These are phyloP conservation scores for Eurytoma californica DNA, from an alignment of 2,888 invertebrate species.

Conservation along the genomic window DNA sequence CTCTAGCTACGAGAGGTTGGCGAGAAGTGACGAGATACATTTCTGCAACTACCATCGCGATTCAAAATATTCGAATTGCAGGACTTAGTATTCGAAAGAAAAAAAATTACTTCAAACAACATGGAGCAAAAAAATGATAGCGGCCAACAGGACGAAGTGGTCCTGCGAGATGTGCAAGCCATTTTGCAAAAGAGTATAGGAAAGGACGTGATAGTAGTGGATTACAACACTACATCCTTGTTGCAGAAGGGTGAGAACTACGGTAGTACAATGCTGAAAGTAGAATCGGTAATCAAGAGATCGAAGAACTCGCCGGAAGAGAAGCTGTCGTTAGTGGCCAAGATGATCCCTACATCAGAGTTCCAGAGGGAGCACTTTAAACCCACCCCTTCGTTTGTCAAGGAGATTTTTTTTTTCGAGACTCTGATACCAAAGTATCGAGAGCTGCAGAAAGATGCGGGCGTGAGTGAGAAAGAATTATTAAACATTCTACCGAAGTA, in stretches of 20 bases:
- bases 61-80: too few relatives aligned
- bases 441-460: conserved; percentile 73
- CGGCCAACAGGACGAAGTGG: conserved; percentile 49
- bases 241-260: conserved; percentile 79
- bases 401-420: conserved; percentile 78
- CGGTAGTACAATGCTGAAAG: conserved; percentile 78
- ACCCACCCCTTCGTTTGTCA: conserved; percentile 75
- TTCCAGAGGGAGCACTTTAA: background rate
- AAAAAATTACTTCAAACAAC: too few relatives aligned
- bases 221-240: conserved; percentile 40
- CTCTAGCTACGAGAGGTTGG: too few relatives aligned
- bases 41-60: too few relatives aligned
- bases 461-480: conserved; percentile 58
- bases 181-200: background rate
- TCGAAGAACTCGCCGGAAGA: conserved; percentile 61
- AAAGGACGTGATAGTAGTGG: background rate
- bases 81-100: too few relatives aligned
- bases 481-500: conserved; percentile 77
- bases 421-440: conserved; percentile 76
- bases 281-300: conserved; percentile 60
- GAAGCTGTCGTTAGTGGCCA: conserved; percentile 77
- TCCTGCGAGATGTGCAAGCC: background rate
- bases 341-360: conserved; percentile 67
- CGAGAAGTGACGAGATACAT: too few relatives aligned
- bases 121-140: conserved; percentile 46